phyloP scores from a whole-genome alignment of 2,113 vertebrate genomes.

The Narcine bancroftii region DNA sequence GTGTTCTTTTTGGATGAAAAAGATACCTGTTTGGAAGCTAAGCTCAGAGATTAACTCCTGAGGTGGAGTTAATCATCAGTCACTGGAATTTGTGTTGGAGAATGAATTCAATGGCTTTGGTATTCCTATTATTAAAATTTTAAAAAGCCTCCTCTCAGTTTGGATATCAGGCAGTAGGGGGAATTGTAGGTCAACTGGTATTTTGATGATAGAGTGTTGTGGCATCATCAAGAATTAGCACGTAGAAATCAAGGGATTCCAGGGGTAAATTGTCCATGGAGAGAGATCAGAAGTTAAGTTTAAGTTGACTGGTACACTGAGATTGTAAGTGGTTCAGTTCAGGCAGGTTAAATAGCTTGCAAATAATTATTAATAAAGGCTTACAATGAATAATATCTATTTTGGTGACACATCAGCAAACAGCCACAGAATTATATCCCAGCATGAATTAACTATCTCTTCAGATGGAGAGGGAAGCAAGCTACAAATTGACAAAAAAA shows the following conservation, averaged over 20 bases:
- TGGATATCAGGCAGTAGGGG: background rate
- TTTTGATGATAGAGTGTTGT: background rate
- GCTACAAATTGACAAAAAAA: background rate
- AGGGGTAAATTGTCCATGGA: background rate
- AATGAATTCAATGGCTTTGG: background rate
- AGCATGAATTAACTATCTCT: background rate
- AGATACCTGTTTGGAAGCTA: background rate
- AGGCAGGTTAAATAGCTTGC: background rate
- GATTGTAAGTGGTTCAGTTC: background rate
- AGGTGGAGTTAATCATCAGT: background rate
- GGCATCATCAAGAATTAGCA: background rate
- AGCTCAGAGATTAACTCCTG: background rate
- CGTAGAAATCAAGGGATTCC: background rate
- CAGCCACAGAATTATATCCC: background rate
- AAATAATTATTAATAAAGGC: background rate
- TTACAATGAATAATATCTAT: background rate
- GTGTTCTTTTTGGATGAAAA: background rate
- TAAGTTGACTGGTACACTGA: background rate
- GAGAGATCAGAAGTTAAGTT: background rate
- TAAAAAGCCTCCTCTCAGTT: background rate
- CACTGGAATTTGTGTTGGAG: background rate
- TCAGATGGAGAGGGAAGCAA: background rate
- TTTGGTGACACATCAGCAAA: background rate
- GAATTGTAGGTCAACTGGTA: background rate
- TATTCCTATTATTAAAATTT: background rate